Conservation (phyloP, 2,797 vertebrate genomes). For the Anguilla marmorata region DNA sequence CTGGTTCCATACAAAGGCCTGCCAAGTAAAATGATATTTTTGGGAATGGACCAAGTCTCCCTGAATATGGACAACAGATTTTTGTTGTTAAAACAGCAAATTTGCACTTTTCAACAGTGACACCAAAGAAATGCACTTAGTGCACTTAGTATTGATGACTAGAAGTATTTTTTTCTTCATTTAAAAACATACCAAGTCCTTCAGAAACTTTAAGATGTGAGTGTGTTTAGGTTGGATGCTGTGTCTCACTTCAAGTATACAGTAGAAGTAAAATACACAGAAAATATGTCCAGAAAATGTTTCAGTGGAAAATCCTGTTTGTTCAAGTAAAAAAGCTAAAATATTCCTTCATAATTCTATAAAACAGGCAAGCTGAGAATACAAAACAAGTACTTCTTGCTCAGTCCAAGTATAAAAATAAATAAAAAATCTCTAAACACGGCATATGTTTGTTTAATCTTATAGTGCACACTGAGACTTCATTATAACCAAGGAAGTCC, state of each 20-base stretch:
- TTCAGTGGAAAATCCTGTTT: conserved; percentile 62
- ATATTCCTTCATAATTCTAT: conserved; percentile 74
- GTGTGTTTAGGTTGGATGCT: conserved; percentile 56
- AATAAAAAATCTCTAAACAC: conserved; percentile 78
- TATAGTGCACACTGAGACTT: conserved; percentile 72
- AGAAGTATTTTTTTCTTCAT: conserved; percentile 48
- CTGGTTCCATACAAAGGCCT: conserved; percentile 60
- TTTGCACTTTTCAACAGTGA: conserved; percentile 61
- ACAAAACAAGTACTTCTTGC: conserved; percentile 78
- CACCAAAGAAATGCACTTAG: conserved; percentile 56
- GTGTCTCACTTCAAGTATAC: conserved; percentile 58
- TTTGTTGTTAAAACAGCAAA: conserved; percentile 55
- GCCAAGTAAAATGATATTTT: conserved; percentile 77
- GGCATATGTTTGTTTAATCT: conserved; percentile 80
- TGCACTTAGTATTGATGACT: conserved; percentile 49
- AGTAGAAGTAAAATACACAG: conserved; percentile 66
- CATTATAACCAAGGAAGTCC: conserved; percentile 73
- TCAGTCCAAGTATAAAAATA: conserved; percentile 78
- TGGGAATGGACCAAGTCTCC: conserved; percentile 71
- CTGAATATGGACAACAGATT: conserved; percentile 74
- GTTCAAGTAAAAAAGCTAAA: conserved; percentile 79
- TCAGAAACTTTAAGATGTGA: conserved; percentile 47
- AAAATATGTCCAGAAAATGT: neutral
- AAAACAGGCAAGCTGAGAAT: conserved; percentile 48
- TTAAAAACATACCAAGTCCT: conserved; percentile 51